Conservation (phyloP, 2,797 vertebrate genomes). For the Lerista edwardsae region DNA sequence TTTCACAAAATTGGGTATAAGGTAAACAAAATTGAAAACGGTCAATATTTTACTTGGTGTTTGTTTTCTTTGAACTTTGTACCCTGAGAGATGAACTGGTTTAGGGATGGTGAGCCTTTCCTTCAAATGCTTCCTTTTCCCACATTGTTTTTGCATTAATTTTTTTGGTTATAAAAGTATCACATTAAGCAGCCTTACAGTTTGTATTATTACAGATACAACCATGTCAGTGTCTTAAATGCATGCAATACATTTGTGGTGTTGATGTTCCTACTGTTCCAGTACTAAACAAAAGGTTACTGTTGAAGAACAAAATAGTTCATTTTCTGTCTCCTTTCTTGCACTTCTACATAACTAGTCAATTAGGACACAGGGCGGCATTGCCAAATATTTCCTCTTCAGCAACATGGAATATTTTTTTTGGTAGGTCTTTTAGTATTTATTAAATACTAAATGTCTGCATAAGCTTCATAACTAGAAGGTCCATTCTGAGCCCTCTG, state of each 20-base stretch:
- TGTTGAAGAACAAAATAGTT: conserved; percentile 1
- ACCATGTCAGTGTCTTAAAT: no score
- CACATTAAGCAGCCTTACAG: not conserved
- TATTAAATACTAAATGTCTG: not conserved
- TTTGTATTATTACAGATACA: no score
- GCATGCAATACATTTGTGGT: not conserved
- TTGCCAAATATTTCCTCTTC: not conserved
- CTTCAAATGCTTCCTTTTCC: not conserved
- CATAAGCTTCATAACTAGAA: not conserved
- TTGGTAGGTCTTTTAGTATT: not conserved
- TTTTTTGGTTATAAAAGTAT: not conserved
- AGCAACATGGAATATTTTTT: not conserved
- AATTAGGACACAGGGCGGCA: not conserved
- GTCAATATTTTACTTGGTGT: conserved; percentile 20
- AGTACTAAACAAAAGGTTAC: not conserved
- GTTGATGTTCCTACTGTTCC: not conserved
- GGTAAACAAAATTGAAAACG: not conserved
- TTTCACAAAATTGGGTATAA: not conserved
- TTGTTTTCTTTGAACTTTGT: not conserved
- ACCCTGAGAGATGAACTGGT: not conserved
- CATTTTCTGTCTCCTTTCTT: not conserved
- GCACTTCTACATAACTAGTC: not conserved
- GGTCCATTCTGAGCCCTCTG: not conserved
- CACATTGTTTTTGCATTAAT: not conserved
- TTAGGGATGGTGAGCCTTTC: not conserved